Evolutionary conservation across 2,888 invertebrate species (phyloP).

Genomic region (Ichneumon xanthorius): DNA sequence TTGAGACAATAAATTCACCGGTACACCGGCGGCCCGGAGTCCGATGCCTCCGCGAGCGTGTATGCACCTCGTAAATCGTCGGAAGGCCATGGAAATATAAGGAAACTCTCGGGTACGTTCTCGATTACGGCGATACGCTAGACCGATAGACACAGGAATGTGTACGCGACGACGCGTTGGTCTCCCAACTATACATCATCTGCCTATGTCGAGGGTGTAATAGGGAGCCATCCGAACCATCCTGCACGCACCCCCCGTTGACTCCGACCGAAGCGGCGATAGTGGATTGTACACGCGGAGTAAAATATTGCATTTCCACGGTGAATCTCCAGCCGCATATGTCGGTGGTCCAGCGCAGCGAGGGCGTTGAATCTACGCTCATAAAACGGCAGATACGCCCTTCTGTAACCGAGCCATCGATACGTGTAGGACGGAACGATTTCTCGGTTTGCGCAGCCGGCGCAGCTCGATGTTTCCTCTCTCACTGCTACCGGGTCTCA

Average conservation of each 20-base stretch:
- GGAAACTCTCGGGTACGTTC: neutral
- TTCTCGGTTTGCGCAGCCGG: slow-evolving; percentile 53
- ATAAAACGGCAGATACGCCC: no score
- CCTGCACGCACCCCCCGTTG: slow-evolving; percentile 37
- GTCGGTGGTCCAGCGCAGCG: no score
- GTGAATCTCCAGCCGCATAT: slow-evolving; percentile 8
- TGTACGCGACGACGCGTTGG: slow-evolving; percentile 19
- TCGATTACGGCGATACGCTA: neutral
- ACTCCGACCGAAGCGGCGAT: slow-evolving; percentile 58
- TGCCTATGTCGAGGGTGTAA: slow-evolving; percentile 16
- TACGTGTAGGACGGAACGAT: slow-evolving; percentile 35
- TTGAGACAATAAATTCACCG: slow-evolving; percentile 33
- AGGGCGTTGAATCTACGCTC: no score
- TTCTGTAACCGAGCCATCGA: neutral
- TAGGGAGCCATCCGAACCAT: slow-evolving; percentile 1
- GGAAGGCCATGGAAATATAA: slow-evolving; percentile 11
- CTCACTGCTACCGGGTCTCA: slow-evolving; percentile 30
- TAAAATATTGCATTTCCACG: slow-evolving; percentile 58
- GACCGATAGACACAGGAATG: neutral
- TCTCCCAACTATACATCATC: slow-evolving; percentile 5
- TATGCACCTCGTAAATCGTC: slow-evolving; percentile 24
- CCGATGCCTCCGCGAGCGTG: slow-evolving; percentile 3
- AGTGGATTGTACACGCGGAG: slow-evolving; percentile 31
- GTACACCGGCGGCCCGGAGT: neutral
- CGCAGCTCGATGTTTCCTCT: slow-evolving; percentile 34